A percentile compares a stretch with the other conserved stretches of the same genome.
Conservation (phyloP, 2,113 vertebrate genomes). For the Pycnonotus jocosus region DNA sequence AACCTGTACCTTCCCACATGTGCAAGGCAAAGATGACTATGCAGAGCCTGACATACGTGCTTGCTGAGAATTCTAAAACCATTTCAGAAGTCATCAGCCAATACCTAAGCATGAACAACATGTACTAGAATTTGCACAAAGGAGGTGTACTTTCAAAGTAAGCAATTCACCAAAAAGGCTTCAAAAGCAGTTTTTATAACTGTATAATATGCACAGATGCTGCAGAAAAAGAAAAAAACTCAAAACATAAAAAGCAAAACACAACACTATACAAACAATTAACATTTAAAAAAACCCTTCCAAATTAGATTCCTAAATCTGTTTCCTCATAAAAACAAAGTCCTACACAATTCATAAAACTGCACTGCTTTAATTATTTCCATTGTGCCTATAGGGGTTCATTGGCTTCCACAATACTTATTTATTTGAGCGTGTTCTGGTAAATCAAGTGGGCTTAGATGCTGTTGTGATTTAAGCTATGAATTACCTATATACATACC, state of each 20-base stretch:
- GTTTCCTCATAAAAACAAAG: not conserved
- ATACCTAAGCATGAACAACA: not conserved
- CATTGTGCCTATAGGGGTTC: not conserved
- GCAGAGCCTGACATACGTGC: not conserved
- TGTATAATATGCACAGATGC: not conserved
- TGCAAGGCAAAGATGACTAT: not conserved
- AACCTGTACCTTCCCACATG: not conserved
- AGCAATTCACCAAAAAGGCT: not conserved
- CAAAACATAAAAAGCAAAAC: not conserved
- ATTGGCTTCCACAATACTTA: not conserved
- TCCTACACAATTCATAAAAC: not conserved
- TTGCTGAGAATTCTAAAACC: not conserved
- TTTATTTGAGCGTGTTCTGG: not conserved
- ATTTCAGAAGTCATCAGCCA: not conserved
- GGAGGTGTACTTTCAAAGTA: not conserved
- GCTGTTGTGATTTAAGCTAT: not conserved
- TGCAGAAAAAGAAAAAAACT: not conserved
- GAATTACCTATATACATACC: not conserved
- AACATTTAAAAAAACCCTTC: not conserved
- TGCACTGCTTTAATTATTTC: not conserved
- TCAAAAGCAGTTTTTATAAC: not conserved
- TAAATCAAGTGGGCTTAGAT: not conserved
- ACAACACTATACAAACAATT: not conserved
- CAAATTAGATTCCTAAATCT: not conserved
- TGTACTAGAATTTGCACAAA: not conserved